Conservation (phyloP, 2,888 invertebrate species). For the Diploptera punctata region DNA sequence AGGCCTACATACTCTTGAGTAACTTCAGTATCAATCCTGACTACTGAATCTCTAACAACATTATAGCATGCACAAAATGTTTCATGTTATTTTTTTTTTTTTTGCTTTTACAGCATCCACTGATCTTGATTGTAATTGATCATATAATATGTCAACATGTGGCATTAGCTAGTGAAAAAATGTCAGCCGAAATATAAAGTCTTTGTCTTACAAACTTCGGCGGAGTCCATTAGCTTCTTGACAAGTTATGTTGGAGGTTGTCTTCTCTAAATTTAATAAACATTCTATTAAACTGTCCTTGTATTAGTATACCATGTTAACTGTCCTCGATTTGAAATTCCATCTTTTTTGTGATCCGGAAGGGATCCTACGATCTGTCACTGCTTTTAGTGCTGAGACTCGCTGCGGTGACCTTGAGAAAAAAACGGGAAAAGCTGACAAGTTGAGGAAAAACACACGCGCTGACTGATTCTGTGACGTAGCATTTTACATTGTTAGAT, state of each 20-base stretch:
- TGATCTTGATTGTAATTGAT: too few species aligned
- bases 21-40: too few species aligned
- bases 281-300: background rate
- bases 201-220: background rate
- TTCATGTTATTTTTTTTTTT: too few species aligned
- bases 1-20: too few species aligned
- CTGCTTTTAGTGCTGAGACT: background rate
- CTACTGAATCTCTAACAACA: too few species aligned
- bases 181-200: background rate
- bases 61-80: too few species aligned
- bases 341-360: background rate
- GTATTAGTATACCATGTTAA: background rate
- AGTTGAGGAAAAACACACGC: background rate
- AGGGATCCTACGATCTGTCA: background rate
- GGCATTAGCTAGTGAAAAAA: too few species aligned
- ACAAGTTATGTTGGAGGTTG: background rate
- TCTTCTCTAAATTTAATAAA: background rate
- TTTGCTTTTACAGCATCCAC: too few species aligned
- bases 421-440: background rate
- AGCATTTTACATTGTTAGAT: background rate
- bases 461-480: background rate
- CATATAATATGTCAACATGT: too few species aligned
- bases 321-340: background rate
- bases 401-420: background rate
- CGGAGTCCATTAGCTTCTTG: background rate